Evolutionary conservation across 2,113 vertebrate genomes (phyloP), one percentile per base, ranked within the genome.

Genomic region (Lophochroa leadbeateri): DNA sequence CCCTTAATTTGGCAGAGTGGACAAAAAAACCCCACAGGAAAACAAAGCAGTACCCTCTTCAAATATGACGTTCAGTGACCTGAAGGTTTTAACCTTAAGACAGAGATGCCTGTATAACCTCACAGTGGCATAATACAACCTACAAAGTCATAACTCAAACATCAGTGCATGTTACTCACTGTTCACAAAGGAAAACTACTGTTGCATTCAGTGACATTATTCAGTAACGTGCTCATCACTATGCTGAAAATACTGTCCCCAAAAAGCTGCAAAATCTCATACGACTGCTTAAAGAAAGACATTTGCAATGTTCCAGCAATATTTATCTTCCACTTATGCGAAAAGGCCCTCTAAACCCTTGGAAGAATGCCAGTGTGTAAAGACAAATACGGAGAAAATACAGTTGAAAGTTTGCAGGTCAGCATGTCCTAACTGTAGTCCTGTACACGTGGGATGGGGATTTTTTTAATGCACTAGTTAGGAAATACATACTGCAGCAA

Each of bases 391-490:
- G n/a, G 28, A 72, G 25, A 77, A 93, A 82, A 85, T 0, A 15
- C 2, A 46, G 64, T 3, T 68, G 46, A 31, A 72, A 69, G 18
- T 20, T 21, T 46, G 23, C 65, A 78, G 69, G n/a, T 41, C 13
- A 52, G 3, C 5, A 33, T 39, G 49, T 78, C 46, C 74, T 39
- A 27, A 41, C 25, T 39, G 64, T 31, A 74, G 39, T 33, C 28
- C 58, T 61, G 35, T 27, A 39, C 2, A 0, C 0, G 1, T 12
- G 5, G 28, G 71, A 52, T 2, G 4, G 60, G 17, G 49, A 16
- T 11, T 76, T 76, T 76, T 69, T 78, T 58, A 52, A 47, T 27
- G 14, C 6, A 29, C 20, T n/a, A 6, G 10, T 57, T 47, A 52
- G 46, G 31, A 89, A 86, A 91, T 43, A 15, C 37, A 44, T 25